Evolutionary conservation across 64 coral and sea anemone species (phyloP), one percentile per base, ranked within the genome.

Genomic region (Acropora yongei): DNA sequence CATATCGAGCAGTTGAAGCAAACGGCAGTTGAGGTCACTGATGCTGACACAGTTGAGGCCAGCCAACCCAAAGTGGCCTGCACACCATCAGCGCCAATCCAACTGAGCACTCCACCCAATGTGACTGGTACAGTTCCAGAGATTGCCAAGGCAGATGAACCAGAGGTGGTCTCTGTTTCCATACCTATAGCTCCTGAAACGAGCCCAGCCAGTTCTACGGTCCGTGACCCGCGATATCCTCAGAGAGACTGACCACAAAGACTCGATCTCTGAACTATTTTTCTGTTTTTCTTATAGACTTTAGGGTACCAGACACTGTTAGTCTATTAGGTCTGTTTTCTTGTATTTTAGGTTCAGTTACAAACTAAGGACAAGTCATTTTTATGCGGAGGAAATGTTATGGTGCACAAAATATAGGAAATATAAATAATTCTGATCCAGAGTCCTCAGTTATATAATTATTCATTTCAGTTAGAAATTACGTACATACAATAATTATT

Each of bases 1-100:
- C 87, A 94, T 71, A 94, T 90, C 20, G 93, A 90, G 71, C 87
- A 95, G 63, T 53, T 95, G 20, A 74, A 72, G 47, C 88, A 87
- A 78, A 90, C 88, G 30, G 42, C 45, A 12, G 80, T 78, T 73
- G 65, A 44, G 43, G 57, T 58, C 50, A 88, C 14, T 30, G 47
- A 45, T 16, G 19, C 77, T 17, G 47, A 41, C 47, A 40, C 61
- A 6, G 50, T 53, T 53, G 58, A 11, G 58, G 58, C 14, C 7
- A 63, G 58, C 57, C 57, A 10, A 61, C 57, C 57, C 57, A 53
- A 53, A 53, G 50, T 53, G 50, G 50, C 50, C 50, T 6, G 50
- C 50, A 53, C 50, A 53, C 50, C 50, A 53, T 13, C 58, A 63
- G 58, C 12, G 58, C 58, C 58, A 63, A 63, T 63, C 58, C 58